These are phyloP conservation scores for Lucifuga dentata DNA, from an alignment of 2,113 vertebrate genomes.

Conservation along the genomic window DNA sequence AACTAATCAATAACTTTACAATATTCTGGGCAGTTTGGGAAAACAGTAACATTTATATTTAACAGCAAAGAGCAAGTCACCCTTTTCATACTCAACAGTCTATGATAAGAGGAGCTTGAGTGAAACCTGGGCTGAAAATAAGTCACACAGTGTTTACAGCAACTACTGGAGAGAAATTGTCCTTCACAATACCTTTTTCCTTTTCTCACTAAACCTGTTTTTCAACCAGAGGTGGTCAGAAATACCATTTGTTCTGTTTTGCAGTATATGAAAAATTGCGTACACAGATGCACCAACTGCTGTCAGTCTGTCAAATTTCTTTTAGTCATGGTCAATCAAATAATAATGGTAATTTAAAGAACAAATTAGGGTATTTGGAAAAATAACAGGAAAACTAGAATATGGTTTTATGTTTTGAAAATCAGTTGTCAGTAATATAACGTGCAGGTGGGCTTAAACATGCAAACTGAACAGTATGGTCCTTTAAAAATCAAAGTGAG, in stretches of 20 bases:
- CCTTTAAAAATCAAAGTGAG: constrained; percentile 55
- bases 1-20: constrained; percentile 95
- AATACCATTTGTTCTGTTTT: neutral
- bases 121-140: constrained; percentile 70
- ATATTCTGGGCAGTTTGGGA: constrained; percentile 87
- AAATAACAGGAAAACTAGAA: no score
- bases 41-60: constrained; percentile 87
- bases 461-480: no score
- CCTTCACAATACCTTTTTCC: constrained; percentile 20
- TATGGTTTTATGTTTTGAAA: no score
- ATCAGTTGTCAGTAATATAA: no score
- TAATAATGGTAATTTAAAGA: constrained; percentile 22
- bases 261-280: constrained; percentile 1
- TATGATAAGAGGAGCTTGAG: constrained; percentile 47
- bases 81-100: constrained; percentile 46
- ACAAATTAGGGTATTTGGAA: no score
- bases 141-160: constrained; percentile 59
- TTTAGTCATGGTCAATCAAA: neutral
- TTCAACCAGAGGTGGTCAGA: neutral
- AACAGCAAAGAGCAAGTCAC: constrained; percentile 67
- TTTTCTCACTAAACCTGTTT: constrained; percentile 9
- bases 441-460: no score
- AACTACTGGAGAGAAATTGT: constrained; percentile 29
- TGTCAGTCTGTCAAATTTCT: constrained; percentile 27
- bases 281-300: constrained; percentile 1